These are phyloP conservation scores for Hermaeophaga mercurialis DNA, from an alignment of 2,888 invertebrate genomes.

Conservation along the genomic window DNA sequence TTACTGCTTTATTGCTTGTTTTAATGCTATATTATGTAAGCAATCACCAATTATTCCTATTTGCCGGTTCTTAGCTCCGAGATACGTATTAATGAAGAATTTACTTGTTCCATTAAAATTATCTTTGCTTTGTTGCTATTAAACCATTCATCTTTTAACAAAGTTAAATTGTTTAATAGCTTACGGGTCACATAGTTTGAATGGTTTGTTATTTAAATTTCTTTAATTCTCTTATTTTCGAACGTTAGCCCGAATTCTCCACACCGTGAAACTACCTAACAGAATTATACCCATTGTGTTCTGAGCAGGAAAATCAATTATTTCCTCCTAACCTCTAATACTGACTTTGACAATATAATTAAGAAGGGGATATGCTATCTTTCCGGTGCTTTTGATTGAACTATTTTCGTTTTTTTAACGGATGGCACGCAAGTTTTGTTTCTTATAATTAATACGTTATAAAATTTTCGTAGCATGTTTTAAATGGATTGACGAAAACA, in stretches of 20 bases:
- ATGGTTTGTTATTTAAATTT: slow-evolving; percentile 22
- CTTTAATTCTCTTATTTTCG: slow-evolving; percentile 20
- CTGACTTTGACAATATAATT: slow-evolving; percentile 35
- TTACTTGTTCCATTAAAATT: slow-evolving; percentile 1
- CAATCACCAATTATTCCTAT: too few relatives aligned
- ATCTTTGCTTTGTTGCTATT: slow-evolving; percentile 1
- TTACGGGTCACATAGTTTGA: neutral
- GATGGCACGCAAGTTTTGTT: slow-evolving; percentile 13
- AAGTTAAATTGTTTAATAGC: slow-evolving; percentile 8
- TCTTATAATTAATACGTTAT: slow-evolving; percentile 18
- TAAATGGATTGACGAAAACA: slow-evolving; percentile 1
- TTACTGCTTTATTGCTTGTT: too few relatives aligned
- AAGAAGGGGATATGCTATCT: slow-evolving; percentile 30
- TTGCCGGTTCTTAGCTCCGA: too few relatives aligned
- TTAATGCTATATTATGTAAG: too few relatives aligned
- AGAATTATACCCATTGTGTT: slow-evolving; percentile 33
- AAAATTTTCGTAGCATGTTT: slow-evolving; percentile 10
- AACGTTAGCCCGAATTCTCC: slow-evolving; percentile 10
- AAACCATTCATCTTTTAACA: slow-evolving; percentile 5
- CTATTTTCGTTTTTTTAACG: slow-evolving; percentile 9
- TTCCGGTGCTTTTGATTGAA: slow-evolving; percentile 20
- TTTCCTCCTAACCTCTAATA: slow-evolving; percentile 30
- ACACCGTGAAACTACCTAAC: slow-evolving; percentile 31
- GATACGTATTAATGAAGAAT: too few relatives aligned
- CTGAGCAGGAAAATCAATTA: slow-evolving; percentile 35